Percentiles rank a stretch among this genome's conserved stretches.
Evolutionary conservation across 1,140 invertebrate genomes (phyloP).

Genomic region (Carposina sasakii): DNA sequence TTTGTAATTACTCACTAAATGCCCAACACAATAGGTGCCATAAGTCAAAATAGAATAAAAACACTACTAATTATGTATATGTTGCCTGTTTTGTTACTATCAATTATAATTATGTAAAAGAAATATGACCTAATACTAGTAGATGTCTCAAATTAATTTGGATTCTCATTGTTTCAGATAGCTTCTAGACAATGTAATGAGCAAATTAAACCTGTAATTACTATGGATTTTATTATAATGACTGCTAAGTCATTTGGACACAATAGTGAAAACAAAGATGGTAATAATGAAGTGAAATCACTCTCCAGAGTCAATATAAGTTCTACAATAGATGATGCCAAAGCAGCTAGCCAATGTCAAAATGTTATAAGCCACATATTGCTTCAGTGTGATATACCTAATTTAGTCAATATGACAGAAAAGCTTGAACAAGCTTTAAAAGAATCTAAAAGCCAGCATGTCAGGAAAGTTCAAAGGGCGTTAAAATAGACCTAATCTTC

Average conservation of each 20-base stretch:
- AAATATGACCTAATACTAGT: too few species aligned
- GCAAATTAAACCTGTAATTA: conserved; percentile 49
- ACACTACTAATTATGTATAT: too few species aligned
- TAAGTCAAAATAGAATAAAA: too few species aligned
- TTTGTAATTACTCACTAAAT: too few species aligned
- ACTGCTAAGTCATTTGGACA: conserved; percentile 45
- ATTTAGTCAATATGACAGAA: conserved; percentile 60
- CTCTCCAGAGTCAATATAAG: conserved; percentile 31
- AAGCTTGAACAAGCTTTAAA: conserved; percentile 60
- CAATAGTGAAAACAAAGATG: conserved; percentile 18
- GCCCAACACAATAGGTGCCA: too few species aligned
- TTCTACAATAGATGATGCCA: conserved; percentile 44
- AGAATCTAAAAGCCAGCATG: conserved; percentile 68
- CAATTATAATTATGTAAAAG: too few species aligned
- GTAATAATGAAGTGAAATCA: conserved; percentile 16
- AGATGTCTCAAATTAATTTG: too few species aligned
- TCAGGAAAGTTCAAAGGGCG: conserved; percentile 62
- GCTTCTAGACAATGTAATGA: conserved; percentile 37
- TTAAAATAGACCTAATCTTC: not conserved
- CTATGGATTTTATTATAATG: conserved; percentile 54
- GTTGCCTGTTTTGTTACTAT: too few species aligned
- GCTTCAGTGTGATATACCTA: conserved; percentile 61
- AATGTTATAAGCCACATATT: conserved; percentile 53
- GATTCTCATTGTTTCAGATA: conserved; percentile 34
- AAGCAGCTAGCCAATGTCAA: conserved; percentile 54